Conservation (phyloP, 2,888 invertebrate genomes). For the Thumatha senex region DNA sequence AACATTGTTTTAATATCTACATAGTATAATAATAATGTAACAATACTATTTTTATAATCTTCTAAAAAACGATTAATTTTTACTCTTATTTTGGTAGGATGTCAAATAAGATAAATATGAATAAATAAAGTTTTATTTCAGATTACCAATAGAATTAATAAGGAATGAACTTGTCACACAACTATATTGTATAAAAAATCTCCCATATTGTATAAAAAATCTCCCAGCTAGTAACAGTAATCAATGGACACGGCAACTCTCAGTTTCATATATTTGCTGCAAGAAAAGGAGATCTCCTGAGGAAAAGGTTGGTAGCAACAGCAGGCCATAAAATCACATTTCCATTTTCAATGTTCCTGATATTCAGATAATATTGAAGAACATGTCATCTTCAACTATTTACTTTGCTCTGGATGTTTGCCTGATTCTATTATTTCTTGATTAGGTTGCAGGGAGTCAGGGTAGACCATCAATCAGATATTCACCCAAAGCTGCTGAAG, state of each 20-base stretch:
- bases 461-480: constrained; percentile 83
- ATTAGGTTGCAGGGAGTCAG: constrained; percentile 55
- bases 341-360: no score
- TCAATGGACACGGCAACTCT: constrained; percentile 49
- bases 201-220: constrained; percentile 29
- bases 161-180: constrained; percentile 47
- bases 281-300: constrained; percentile 86
- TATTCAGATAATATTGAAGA: no score
- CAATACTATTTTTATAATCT: no score
- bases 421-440: not conserved
- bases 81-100: no score
- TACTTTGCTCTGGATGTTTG: no score
- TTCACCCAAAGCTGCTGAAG: constrained; percentile 81
- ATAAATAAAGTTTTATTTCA: constrained; percentile 27
- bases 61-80: no score
- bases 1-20: no score
- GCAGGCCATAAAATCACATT: not conserved
- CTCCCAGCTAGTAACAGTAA: constrained; percentile 22
- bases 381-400: no score
- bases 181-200: constrained; percentile 32
- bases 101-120: no score
- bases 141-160: constrained; percentile 53
- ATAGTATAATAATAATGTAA: no score
- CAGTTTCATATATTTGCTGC: constrained; percentile 58
- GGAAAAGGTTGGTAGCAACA: constrained; percentile 80